Conservation (phyloP, 1,140 invertebrate genomes). For the Helicoverpa armigera region DNA sequence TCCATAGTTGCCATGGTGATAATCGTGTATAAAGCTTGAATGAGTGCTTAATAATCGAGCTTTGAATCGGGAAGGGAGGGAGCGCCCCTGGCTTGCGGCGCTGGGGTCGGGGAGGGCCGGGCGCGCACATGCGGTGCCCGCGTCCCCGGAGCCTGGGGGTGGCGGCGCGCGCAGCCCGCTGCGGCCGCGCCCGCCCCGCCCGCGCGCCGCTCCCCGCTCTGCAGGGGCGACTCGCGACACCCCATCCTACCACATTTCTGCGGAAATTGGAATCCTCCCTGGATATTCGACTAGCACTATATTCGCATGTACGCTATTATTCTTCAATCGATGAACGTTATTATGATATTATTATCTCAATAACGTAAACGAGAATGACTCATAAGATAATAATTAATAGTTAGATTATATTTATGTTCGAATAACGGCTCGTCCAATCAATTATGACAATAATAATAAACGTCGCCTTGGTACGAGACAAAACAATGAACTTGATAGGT, state of each 20-base stretch:
- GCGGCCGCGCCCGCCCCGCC: conserved; percentile 57
- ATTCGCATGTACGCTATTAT: conserved; percentile 58
- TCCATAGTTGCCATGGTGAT: conserved; percentile 44
- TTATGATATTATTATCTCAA: conserved; percentile 1
- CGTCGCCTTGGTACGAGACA: conserved; percentile 52
- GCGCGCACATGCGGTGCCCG: conserved; percentile 69
- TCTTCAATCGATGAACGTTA: background rate
- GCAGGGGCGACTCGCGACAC: conserved; percentile 78
- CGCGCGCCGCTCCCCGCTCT: conserved; percentile 68
- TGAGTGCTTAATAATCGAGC: conserved; percentile 80
- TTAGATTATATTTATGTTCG: conserved; percentile 46
- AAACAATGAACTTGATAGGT: conserved; percentile 63
- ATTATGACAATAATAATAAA: conserved; percentile 55
- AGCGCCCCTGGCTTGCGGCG: conserved; percentile 49
- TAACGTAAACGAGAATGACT: conserved; percentile 36
- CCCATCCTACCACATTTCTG: conserved; percentile 77
- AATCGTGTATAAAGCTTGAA: conserved; percentile 68
- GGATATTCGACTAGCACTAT: conserved; percentile 59
- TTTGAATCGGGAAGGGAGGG: conserved; percentile 59
- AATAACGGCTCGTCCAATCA: conserved; percentile 47
- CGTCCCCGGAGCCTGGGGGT: conserved; percentile 63
- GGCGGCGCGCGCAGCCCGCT: conserved; percentile 67
- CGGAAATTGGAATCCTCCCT: conserved; percentile 80
- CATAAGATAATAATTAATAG: conserved; percentile 42
- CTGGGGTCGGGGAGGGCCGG: conserved; percentile 48